Evolutionary conservation across 2,888 invertebrate species (phyloP).

Genomic region (Cryptus armator): DNA sequence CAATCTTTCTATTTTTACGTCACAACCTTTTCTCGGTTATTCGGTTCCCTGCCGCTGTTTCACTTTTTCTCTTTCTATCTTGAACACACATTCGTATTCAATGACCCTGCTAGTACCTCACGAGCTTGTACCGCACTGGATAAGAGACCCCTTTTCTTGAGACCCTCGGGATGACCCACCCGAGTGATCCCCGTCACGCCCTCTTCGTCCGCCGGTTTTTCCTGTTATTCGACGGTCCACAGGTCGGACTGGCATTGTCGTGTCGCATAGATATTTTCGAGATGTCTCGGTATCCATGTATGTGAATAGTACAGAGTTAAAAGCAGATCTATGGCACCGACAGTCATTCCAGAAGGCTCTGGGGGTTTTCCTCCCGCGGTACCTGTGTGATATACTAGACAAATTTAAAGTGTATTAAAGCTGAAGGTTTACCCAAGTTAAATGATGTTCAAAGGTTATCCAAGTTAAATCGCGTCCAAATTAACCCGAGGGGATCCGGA

Average conservation of each 20-base stretch:
- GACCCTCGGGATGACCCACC: conserved; percentile 44
- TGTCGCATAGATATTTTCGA: not conserved
- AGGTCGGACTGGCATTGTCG: not conserved
- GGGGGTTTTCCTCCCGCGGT: conserved; percentile 4
- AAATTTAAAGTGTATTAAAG: not conserved
- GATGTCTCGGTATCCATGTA: not conserved
- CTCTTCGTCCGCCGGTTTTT: conserved; percentile 15
- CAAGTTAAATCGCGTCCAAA: not conserved
- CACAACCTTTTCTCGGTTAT: conserved; percentile 4
- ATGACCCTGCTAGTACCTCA: conserved; percentile 13
- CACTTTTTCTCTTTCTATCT: conserved; percentile 28
- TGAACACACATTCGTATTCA: conserved; percentile 25
- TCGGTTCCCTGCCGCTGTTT: conserved; percentile 2
- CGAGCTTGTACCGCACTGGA: conserved; percentile 22
- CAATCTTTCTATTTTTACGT: conserved; percentile 16
- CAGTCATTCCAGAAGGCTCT: not conserved
- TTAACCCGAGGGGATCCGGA: not conserved
- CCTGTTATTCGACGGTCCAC: conserved; percentile 3
- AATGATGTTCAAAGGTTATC: not conserved
- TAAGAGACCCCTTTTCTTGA: conserved; percentile 33
- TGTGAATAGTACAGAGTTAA: not conserved
- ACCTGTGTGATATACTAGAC: not conserved
- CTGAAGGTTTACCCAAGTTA: not conserved
- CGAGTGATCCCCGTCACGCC: conserved; percentile 26
- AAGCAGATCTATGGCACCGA: not conserved